Conservation (phyloP, 2,797 vertebrate genomes). For the Parambassis ranga region DNA sequence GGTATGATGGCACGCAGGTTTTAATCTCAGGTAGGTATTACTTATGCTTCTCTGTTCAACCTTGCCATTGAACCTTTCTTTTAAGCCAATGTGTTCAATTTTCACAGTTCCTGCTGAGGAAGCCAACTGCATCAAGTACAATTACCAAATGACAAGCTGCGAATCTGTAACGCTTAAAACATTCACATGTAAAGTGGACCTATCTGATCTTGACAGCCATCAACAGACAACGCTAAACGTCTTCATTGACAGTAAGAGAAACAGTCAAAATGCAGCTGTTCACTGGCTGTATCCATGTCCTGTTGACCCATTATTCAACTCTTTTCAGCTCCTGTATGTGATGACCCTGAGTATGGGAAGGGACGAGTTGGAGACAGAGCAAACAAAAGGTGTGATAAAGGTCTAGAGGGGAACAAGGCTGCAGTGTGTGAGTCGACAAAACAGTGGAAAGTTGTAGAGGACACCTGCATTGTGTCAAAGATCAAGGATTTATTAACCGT, state of each 20-base stretch:
- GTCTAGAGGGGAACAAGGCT: constrained; percentile 20
- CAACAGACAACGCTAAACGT: not conserved
- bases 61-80: not conserved
- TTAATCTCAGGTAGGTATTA: not conserved
- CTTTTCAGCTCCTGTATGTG: constrained; percentile 23
- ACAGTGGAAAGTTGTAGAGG: constrained; percentile 12
- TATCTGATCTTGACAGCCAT: not conserved
- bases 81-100: not conserved
- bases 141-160: not conserved
- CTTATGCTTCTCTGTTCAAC: not conserved
- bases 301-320: not conserved
- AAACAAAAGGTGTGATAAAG: constrained; percentile 5
- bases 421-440: constrained; percentile 25
- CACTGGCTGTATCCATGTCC: not conserved
- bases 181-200: constrained; percentile 50
- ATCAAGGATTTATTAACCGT: constrained; percentile 47
- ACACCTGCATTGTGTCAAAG: constrained; percentile 55
- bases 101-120: not conserved
- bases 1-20: not conserved
- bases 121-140: constrained; percentile 27
- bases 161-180: too few relatives aligned
- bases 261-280: not conserved
- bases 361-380: constrained; percentile 14
- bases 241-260: constrained; percentile 39
- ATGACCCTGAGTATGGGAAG: not conserved